Evolutionary conservation across 2,797 vertebrate species (phyloP).

Genomic region (Oryzias dopingdopingensis): DNA sequence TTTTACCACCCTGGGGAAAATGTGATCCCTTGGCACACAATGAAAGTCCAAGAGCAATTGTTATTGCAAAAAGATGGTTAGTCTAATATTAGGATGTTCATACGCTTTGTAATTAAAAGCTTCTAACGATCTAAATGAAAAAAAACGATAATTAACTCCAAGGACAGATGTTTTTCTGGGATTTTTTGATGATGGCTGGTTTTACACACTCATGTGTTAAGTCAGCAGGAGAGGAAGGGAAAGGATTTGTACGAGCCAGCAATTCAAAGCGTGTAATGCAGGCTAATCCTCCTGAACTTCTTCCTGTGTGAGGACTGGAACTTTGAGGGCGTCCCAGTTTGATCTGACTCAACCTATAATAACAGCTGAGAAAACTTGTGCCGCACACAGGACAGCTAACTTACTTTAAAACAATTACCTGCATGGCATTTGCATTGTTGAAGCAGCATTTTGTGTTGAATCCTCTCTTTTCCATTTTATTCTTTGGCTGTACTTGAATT

Average conservation of each 20-base stretch:
- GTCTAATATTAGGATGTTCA: constrained; percentile 28
- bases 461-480: too few species aligned
- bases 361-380: constrained; percentile 49
- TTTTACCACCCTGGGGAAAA: constrained; percentile 51
- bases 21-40: constrained; percentile 39
- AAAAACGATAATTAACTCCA: constrained; percentile 33
- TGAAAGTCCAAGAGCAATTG: constrained; percentile 38
- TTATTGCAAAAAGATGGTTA: constrained; percentile 46
- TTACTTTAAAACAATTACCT: too few species aligned
- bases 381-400: constrained; percentile 4
- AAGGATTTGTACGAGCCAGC: constrained; percentile 45
- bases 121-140: constrained; percentile 23
- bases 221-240: constrained; percentile 37
- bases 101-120: constrained; percentile 32
- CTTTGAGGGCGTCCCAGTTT: constrained; percentile 10
- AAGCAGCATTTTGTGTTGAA: too few species aligned
- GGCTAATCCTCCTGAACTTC: constrained; percentile 54
- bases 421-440: too few species aligned
- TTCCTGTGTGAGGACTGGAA: constrained; percentile 26
- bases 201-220: constrained; percentile 23
- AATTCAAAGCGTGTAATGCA: constrained; percentile 54
- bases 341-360: constrained; percentile 36
- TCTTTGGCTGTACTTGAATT: too few species aligned
- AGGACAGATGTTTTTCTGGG: constrained; percentile 38
- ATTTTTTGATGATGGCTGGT: constrained; percentile 14